These are phyloP conservation scores for Drosophila tristis DNA, from an alignment of 1,140 invertebrate species.

Conservation along the genomic window DNA sequence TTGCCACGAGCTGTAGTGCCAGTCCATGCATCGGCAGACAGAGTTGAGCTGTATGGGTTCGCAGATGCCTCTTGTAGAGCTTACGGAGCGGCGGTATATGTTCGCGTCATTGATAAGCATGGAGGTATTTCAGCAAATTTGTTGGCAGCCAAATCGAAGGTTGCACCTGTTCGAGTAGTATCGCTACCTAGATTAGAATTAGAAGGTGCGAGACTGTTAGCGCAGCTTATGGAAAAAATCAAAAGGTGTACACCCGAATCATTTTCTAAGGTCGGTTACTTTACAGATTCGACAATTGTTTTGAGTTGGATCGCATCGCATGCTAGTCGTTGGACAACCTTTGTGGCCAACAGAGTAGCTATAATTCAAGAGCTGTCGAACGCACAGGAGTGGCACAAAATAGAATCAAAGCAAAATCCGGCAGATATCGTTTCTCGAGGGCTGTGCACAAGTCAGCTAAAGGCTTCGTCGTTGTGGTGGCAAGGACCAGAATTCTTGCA, in stretches of 20 bases:
- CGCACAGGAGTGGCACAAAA: constrained; percentile 6
- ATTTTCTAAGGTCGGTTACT: constrained; percentile 5
- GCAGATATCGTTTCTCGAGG: constrained; percentile 14
- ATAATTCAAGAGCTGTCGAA: constrained; percentile 2
- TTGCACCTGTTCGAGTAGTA: too few relatives aligned
- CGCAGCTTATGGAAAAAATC: neutral
- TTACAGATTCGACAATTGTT: constrained; percentile 15
- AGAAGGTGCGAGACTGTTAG: neutral
- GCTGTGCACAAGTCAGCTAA: constrained; percentile 4
- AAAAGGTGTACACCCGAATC: neutral
- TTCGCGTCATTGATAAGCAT: too few relatives aligned
- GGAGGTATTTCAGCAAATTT: too few relatives aligned
- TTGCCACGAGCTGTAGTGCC: too few relatives aligned
- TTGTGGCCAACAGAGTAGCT: neutral
- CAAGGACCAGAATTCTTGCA: constrained; percentile 14
- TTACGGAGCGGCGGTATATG: too few relatives aligned
- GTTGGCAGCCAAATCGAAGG: too few relatives aligned
- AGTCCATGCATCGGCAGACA: too few relatives aligned
- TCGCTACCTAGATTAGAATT: neutral
- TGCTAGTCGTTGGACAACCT: constrained; percentile 8
- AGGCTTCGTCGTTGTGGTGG: constrained; percentile 11
- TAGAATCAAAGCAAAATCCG: constrained; percentile 16
- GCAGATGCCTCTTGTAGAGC: too few relatives aligned
- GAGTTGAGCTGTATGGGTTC: too few relatives aligned
- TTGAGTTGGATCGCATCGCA: constrained; percentile 11